Percentiles rank a stretch among this genome's conserved stretches.
phyloP scores from a whole-genome alignment of 2,113 vertebrate genomes.

The Acrocephalus kingi region DNA sequence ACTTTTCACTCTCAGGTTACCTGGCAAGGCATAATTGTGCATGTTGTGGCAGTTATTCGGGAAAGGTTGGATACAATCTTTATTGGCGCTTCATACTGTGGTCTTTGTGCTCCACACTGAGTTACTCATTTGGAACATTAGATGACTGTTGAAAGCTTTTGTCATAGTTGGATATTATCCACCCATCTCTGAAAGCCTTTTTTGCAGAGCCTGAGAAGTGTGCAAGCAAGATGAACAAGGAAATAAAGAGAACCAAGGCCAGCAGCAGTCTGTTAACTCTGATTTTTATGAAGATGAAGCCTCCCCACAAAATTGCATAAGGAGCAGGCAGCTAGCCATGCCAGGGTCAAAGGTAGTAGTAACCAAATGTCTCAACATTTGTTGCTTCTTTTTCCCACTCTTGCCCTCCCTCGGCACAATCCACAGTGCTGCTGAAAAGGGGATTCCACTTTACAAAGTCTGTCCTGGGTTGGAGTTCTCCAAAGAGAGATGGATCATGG shows the following conservation, averaged over 20 bases:
- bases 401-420: not conserved
- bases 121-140: not conserved
- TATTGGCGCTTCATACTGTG: not conserved
- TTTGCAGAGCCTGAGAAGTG: not conserved
- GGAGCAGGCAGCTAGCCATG: not conserved
- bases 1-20: not conserved
- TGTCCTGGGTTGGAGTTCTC: not conserved
- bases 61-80: not conserved
- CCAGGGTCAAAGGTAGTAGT: not conserved
- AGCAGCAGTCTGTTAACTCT: not conserved
- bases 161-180: not conserved
- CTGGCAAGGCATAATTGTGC: not conserved
- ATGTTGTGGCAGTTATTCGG: not conserved
- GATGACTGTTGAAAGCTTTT: slow-evolving; percentile 45
- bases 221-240: not conserved
- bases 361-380: not conserved
- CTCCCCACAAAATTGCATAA: not conserved
- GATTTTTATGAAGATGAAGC: not conserved
- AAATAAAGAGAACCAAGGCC: not conserved
- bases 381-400: not conserved
- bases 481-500: not conserved
- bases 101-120: not conserved
- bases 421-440: not conserved
- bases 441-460: not conserved
- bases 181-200: not conserved